These are phyloP conservation scores for Cisticola juncidis DNA, from an alignment of 2,113 vertebrate genomes.

Conservation along the genomic window DNA sequence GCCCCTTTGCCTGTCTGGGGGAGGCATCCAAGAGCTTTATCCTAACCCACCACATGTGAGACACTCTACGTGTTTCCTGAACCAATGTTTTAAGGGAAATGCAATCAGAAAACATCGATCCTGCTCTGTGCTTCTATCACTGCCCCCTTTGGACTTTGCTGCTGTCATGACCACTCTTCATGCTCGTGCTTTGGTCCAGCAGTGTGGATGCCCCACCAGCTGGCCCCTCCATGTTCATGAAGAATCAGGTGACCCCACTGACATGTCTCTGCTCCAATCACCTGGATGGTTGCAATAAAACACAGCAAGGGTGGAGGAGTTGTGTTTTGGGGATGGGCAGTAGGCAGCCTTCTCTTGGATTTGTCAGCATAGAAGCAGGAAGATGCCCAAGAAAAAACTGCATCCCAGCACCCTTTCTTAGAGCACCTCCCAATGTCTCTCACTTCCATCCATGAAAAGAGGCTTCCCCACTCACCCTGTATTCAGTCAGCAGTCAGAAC, in stretches of 20 bases:
- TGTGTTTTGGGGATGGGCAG: background rate
- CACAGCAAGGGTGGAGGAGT: rapidly evolving
- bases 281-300: background rate
- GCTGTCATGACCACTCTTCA: background rate
- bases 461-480: background rate
- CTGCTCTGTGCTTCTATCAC: background rate
- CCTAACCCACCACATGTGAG: background rate
- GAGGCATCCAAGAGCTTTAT: background rate
- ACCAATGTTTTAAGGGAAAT: background rate
- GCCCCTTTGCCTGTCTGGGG: rapidly evolving
- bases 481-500: background rate
- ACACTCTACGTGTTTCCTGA: background rate
- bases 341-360: rapidly evolving
- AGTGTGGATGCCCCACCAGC: background rate
- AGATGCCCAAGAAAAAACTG: background rate
- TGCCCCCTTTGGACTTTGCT: rapidly evolving
- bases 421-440: background rate
- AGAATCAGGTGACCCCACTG: background rate
- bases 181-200: rapidly evolving
- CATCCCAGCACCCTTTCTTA: background rate
- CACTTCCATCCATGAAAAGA: background rate
- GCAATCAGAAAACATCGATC: background rate
- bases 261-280: background rate
- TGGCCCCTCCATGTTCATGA: background rate
- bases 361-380: background rate